phyloP scores from a whole-genome alignment of 2,113 vertebrate genomes.

The Ancistrus triradiatus region DNA sequence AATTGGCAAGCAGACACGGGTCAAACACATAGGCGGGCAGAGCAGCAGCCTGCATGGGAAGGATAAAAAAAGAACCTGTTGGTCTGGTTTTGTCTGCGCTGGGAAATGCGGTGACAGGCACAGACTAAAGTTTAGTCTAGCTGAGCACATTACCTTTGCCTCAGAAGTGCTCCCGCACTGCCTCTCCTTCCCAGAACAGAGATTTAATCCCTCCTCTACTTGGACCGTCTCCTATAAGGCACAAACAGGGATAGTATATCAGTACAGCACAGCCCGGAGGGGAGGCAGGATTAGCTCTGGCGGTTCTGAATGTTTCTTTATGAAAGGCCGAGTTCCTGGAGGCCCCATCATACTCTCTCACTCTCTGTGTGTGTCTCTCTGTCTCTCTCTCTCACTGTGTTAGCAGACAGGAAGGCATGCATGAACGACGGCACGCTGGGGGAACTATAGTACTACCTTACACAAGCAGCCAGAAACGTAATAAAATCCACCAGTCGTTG shows the following conservation, averaged over 20 bases:
- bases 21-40: constrained; percentile 26
- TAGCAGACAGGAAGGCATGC: constrained; percentile 14
- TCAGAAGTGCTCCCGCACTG: constrained; percentile 19
- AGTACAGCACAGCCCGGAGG: constrained; percentile 7
- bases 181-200: constrained; percentile 38
- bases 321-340: constrained; percentile 9
- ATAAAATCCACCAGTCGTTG: constrained; percentile 10
- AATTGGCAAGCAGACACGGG: constrained; percentile 30
- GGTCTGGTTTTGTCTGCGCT: neutral
- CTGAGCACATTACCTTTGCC: constrained; percentile 19
- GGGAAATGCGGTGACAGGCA: neutral
- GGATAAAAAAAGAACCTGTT: constrained; percentile 13
- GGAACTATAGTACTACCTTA: neutral
- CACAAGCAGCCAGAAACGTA: constrained; percentile 11
- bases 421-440: neutral
- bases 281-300: constrained; percentile 18
- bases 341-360: neutral
- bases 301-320: constrained; percentile 21
- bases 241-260: constrained; percentile 27
- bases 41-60: constrained; percentile 7
- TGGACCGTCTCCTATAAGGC: constrained; percentile 10
- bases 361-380: too few relatives aligned
- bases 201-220: constrained; percentile 26
- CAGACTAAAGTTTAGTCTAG: neutral
- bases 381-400: too few relatives aligned